Conservation (phyloP, 2,888 invertebrate genomes). For the Blastobasis adustella region DNA sequence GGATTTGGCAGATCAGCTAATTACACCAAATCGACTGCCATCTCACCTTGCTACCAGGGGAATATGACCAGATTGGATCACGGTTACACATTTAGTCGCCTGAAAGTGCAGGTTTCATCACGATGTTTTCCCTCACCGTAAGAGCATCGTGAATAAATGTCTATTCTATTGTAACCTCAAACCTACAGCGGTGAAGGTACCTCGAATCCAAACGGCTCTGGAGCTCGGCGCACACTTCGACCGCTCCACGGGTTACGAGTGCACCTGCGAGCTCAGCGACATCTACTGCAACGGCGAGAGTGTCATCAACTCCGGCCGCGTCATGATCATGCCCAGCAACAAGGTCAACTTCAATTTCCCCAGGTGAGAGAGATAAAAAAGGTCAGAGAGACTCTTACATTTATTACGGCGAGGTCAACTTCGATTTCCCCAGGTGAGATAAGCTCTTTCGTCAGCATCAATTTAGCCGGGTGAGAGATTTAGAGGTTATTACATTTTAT, state of each 20-base stretch:
- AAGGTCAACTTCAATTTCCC: constrained; percentile 46
- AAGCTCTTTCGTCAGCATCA: too few relatives aligned
- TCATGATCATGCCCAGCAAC: constrained; percentile 26
- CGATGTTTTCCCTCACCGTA: too few relatives aligned
- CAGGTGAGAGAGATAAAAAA: constrained; percentile 34
- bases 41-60: too few relatives aligned
- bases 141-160: too few relatives aligned
- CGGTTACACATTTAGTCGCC: too few relatives aligned
- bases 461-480: too few relatives aligned
- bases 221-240: constrained; percentile 31
- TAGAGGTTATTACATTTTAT: too few relatives aligned
- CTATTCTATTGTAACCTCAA: not conserved
- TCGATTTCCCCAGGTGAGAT: not conserved
- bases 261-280: constrained; percentile 35
- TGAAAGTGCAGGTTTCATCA: too few relatives aligned
- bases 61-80: too few relatives aligned
- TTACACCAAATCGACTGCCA: too few relatives aligned
- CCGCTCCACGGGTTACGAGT: constrained; percentile 25
- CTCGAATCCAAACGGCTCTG: constrained; percentile 15
- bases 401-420: too few relatives aligned
- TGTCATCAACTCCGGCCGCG: constrained; percentile 24
- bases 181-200: constrained; percentile 20
- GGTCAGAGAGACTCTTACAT: constrained; percentile 20
- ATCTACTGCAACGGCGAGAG: constrained; percentile 44
- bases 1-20: too few relatives aligned